Evolutionary conservation across 2,113 vertebrate genomes (phyloP).

Genomic region (Apteryx mantelli): DNA sequence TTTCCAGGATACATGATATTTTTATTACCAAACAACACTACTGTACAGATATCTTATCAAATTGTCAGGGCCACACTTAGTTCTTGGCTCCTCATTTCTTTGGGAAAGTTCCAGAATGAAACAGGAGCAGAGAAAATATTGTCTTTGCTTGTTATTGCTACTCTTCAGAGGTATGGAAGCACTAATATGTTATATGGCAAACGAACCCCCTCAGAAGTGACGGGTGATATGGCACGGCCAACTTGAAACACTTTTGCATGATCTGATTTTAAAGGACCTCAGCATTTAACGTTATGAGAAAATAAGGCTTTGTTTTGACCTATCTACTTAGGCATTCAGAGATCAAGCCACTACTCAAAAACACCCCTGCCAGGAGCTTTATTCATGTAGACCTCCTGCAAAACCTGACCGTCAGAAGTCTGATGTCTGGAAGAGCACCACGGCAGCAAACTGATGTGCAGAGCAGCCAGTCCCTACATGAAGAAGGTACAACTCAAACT

Average conservation of each 20-base stretch:
- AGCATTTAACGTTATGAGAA: background rate
- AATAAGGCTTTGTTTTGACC: background rate
- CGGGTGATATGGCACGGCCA: background rate
- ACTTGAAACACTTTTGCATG: background rate
- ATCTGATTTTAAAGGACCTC: background rate
- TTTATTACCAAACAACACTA: background rate
- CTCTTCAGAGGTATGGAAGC: background rate
- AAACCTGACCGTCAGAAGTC: background rate
- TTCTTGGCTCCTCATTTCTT: background rate
- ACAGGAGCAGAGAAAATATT: background rate
- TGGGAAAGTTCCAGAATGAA: background rate
- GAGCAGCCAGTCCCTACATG: background rate
- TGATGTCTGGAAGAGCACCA: background rate
- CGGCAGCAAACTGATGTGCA: constrained; percentile 21
- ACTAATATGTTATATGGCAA: background rate
- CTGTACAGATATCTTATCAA: background rate
- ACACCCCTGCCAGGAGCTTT: background rate
- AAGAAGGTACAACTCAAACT: background rate
- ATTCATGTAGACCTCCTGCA: background rate
- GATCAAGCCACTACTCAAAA: background rate
- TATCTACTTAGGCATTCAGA: background rate
- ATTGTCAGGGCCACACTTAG: background rate
- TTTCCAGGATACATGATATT: background rate
- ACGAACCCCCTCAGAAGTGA: background rate
- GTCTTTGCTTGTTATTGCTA: background rate